A percentile compares a stretch with the other conserved stretches of the same genome.
These are phyloP conservation scores for Oncorhynchus keta DNA, from an alignment of 2,113 vertebrate genomes.

Conservation along the genomic window DNA sequence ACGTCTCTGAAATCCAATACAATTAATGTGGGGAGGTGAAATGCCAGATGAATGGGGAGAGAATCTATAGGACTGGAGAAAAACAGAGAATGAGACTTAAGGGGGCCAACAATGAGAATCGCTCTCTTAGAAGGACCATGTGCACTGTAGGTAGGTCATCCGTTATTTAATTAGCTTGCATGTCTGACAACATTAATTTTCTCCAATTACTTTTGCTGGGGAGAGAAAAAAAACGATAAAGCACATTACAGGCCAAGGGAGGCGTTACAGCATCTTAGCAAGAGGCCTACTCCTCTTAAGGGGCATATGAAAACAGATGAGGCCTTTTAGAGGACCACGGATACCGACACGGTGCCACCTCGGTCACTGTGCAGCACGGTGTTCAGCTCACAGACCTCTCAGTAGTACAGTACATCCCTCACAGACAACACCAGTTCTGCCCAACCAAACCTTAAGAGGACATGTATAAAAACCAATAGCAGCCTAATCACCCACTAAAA, in stretches of 20 bases:
- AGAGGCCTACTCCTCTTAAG: constrained; percentile 28
- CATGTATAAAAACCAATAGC: constrained; percentile 23
- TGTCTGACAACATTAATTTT: constrained; percentile 30
- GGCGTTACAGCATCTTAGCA: constrained; percentile 17
- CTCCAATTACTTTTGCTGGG: constrained; percentile 26
- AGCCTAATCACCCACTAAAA: constrained; percentile 31
- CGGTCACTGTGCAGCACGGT: constrained; percentile 44
- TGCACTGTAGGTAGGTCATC: constrained; percentile 13
- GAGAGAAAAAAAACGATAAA: constrained; percentile 14
- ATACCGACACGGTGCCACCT: constrained; percentile 43
- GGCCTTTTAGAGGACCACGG: constrained; percentile 13
- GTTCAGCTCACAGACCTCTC: constrained; percentile 40
- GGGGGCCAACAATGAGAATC: constrained; percentile 1
- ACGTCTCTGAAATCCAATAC: not conserved
- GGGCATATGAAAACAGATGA: constrained; percentile 25
- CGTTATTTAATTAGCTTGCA: constrained; percentile 17
- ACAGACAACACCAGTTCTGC: constrained; percentile 28
- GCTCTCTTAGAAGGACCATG: not conserved
- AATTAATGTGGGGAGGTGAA: not conserved
- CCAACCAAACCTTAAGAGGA: constrained; percentile 28
- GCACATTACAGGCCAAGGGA: constrained; percentile 37
- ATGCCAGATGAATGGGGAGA: not conserved
- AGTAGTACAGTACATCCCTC: constrained; percentile 61
- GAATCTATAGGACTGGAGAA: not conserved
- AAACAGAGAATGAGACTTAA: not conserved